A percentile compares a stretch with the other conserved stretches of the same genome.
phyloP scores from a whole-genome alignment of 2,113 vertebrate species.

The Chelonoidis abingdonii region DNA sequence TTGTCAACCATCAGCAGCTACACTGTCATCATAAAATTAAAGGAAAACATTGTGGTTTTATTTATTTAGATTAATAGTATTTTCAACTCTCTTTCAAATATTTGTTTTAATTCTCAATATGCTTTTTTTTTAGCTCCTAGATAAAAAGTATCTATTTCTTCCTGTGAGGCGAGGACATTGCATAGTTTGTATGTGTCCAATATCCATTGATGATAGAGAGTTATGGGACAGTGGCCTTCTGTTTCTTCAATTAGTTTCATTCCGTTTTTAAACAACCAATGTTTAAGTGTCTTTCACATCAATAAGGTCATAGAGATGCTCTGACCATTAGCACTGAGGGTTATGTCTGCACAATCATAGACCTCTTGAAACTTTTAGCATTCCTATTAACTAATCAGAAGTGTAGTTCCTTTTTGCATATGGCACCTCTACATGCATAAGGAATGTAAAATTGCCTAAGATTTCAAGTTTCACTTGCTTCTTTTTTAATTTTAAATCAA shows the following conservation, averaged over 20 bases:
- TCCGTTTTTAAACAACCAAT: not conserved
- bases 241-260: not conserved
- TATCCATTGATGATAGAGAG: not conserved
- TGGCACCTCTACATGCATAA: not conserved
- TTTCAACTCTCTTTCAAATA: not conserved
- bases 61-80: not conserved
- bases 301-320: not conserved
- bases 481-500: not conserved
- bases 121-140: not conserved
- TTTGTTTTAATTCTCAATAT: not conserved
- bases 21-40: not conserved
- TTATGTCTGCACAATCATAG: not conserved
- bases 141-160: not conserved
- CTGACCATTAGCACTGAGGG: not conserved
- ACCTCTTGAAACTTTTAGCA: not conserved
- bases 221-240: not conserved
- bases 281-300: constrained; percentile 7
- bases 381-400: not conserved
- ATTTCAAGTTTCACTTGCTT: not conserved
- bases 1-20: not conserved
- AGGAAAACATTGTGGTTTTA: not conserved
- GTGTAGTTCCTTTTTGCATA: not conserved
- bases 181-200: not conserved
- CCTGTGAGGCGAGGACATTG: not conserved
- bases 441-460: not conserved